A percentile compares a stretch with the other conserved stretches of the same genome.
These are phyloP conservation scores for Andricus grossulariae DNA, from an alignment of 1,140 invertebrate genomes.

Conservation along the genomic window DNA sequence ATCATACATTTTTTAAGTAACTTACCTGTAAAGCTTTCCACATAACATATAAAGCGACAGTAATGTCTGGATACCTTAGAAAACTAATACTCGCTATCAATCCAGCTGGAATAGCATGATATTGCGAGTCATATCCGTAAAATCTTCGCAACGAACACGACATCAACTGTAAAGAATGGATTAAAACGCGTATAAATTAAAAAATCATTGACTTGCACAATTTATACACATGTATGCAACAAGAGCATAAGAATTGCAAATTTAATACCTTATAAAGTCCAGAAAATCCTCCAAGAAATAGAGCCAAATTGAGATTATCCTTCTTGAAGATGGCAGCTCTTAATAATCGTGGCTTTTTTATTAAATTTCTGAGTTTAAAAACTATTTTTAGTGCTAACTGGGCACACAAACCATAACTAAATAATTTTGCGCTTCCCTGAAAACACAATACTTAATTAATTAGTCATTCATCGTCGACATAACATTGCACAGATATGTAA, in stretches of 20 bases:
- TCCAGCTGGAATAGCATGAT: conserved; percentile 81
- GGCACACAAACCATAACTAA: conserved; percentile 77
- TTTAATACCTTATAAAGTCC: conserved; percentile 78
- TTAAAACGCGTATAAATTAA: neutral
- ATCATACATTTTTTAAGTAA: conserved; percentile 41
- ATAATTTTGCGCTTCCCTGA: conserved; percentile 78
- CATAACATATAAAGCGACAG: conserved; percentile 82
- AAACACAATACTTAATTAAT: conserved; percentile 53
- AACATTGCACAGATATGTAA: no score
- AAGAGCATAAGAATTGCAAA: conserved; percentile 25
- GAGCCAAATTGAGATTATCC: conserved; percentile 78
- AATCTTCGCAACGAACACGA: conserved; percentile 79
- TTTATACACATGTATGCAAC: no score
- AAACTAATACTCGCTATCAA: conserved; percentile 80
- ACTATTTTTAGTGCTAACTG: conserved; percentile 79
- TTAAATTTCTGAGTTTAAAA: conserved; percentile 74
- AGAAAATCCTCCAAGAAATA: conserved; percentile 81
- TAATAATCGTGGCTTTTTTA: conserved; percentile 74
- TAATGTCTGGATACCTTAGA: conserved; percentile 81
- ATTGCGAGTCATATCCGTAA: conserved; percentile 77
- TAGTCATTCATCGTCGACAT: no score
- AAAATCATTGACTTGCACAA: no score
- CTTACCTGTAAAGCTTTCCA: conserved; percentile 84
- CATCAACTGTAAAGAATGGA: conserved; percentile 73
- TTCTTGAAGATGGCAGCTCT: conserved; percentile 76